phyloP scores from a whole-genome alignment of 2,113 vertebrate genomes.

The Azemiops feae region DNA sequence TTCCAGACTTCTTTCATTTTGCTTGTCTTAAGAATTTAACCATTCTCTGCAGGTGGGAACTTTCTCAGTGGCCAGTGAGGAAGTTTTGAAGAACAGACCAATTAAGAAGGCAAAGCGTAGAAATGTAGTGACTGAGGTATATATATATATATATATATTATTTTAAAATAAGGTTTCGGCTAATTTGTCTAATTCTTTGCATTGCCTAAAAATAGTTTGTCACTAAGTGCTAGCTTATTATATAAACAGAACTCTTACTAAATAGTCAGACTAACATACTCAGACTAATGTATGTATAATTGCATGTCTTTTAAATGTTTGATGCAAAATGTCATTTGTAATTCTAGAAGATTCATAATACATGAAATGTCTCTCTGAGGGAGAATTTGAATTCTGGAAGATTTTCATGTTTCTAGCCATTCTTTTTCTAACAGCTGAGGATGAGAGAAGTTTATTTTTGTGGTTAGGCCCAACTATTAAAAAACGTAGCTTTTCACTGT shows the following conservation, averaged over 20 bases:
- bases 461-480: background rate
- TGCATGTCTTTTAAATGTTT: background rate
- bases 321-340: background rate
- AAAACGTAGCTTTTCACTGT: background rate
- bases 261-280: background rate
- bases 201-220: background rate
- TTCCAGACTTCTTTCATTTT: background rate
- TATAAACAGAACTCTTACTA: background rate
- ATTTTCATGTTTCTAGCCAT: background rate
- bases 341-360: background rate
- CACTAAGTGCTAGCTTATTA: no score
- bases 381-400: background rate
- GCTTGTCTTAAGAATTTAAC: background rate
- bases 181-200: background rate
- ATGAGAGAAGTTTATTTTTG: background rate
- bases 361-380: background rate
- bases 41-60: slow-evolving; percentile 81
- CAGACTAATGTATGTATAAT: background rate
- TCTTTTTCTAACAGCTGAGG: background rate
- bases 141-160: background rate
- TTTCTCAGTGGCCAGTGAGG: slow-evolving; percentile 88
- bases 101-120: slow-evolving; percentile 95
- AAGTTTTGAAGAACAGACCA: slow-evolving; percentile 88
- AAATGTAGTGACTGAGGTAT: slow-evolving; percentile 79
- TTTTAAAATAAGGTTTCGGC: background rate